A percentile compares a stretch with the other conserved stretches of the same genome.
phyloP scores from a whole-genome alignment of 2,888 invertebrate species.

The Drosophila stalkeri region DNA sequence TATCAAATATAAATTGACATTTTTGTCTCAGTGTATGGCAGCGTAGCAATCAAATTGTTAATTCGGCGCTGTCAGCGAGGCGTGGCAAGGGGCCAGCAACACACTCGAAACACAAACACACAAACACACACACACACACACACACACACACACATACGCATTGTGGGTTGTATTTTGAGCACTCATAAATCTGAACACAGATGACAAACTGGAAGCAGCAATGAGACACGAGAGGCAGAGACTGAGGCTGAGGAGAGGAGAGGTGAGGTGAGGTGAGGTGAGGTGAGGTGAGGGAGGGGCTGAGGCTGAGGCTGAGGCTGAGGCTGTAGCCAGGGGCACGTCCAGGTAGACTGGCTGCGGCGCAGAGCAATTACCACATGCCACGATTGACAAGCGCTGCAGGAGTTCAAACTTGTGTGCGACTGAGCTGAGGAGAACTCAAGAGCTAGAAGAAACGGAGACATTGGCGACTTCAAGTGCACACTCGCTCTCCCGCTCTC shows the following conservation, averaged over 20 bases:
- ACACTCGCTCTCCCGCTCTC: conserved; percentile 26
- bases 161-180: conserved; percentile 40
- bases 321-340: background rate
- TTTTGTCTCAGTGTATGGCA: conserved; percentile 7
- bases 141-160: conserved; percentile 23
- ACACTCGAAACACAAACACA: conserved; percentile 18
- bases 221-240: background rate
- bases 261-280: too few relatives aligned
- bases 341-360: conserved; percentile 39
- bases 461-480: conserved; percentile 72
- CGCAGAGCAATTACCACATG: conserved; percentile 75
- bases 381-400: conserved; percentile 72
- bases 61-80: conserved; percentile 38
- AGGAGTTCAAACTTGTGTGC: conserved; percentile 59
- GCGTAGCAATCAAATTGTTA: conserved; percentile 39
- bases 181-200: conserved; percentile 58
- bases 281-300: background rate
- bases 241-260: too few relatives aligned
- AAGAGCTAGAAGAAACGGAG: conserved; percentile 6
- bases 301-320: background rate
- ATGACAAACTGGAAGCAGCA: conserved; percentile 24
- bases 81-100: conserved; percentile 54
- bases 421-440: conserved; percentile 7
- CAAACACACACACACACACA: conserved; percentile 26
- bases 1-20: background rate